Evolutionary conservation across 2,797 vertebrate species (phyloP), one percentile per base, ranked within the genome.

Genomic region (Anabas testudineus): DNA sequence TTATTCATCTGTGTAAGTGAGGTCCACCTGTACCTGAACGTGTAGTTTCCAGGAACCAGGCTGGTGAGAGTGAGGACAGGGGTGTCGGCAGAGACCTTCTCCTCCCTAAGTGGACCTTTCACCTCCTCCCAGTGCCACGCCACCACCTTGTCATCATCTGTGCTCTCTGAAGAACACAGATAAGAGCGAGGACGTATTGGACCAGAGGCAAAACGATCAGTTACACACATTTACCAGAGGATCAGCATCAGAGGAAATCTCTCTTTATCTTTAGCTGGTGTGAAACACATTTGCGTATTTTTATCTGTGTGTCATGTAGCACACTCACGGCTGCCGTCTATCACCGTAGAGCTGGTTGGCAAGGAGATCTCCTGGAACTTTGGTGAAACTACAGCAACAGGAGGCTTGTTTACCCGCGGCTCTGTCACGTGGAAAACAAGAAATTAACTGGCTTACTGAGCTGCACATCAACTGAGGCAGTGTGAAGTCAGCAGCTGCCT

Each of bases 241-340:
- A n/a, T n/a, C n/a, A 63, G 46, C 21, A 34, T 22, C 28, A 22
- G 14, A 30, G 9, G 7, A 47, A n/a, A 39, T 1, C 0, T 46
- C 37, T 37, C 2, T 75, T 3, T n/a, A n/a, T n/a, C n/a, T 37
- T 26, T 9, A 14, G 24, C 39, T 18, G 15, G 2, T 63, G 49
- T 52, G 16, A 13, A 65, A 42, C 4, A 15, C 19, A 52, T 30
- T 9, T n/a, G 21, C 39, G 30, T 3, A 7, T 43, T 16, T 34
- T 14, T 28, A 6, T 45, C n/a, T 52, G 21, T 5, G 14, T 21
- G 10, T 15, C 34, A 3, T 6, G 42, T 14, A 57, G 46, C 57
- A 66, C 88, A 97, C 98, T 97, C 91, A 99, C 98, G 95, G 91
- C 95, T 99, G 93, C 97, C 97, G 14, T 99, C 98, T n/a, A 99